These are phyloP conservation scores for Yponomeuta malinellus DNA, from an alignment of 2,888 invertebrate species.

Conservation along the genomic window DNA sequence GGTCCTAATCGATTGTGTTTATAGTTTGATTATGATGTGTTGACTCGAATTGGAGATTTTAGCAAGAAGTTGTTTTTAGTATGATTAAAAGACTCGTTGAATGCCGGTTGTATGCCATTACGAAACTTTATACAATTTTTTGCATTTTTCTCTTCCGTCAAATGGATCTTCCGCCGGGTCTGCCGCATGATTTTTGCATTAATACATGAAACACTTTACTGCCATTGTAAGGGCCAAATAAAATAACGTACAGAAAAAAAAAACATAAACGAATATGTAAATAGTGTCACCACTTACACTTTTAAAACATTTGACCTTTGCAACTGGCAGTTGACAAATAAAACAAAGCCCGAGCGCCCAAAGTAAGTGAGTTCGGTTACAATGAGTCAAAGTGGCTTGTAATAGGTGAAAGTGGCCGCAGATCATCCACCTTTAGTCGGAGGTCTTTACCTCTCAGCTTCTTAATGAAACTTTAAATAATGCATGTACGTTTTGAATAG, in stretches of 20 bases:
- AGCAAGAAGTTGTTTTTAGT: neutral
- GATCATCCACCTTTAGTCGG: neutral
- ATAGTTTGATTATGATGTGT: neutral
- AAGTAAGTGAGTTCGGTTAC: neutral
- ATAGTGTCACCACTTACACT: neutral
- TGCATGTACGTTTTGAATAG: no score
- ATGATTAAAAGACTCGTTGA: constrained; percentile 1
- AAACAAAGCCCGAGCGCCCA: neutral
- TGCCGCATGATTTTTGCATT: neutral
- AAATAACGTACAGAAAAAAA: neutral
- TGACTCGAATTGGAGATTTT: neutral
- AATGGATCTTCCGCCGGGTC: neutral
- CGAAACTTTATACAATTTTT: neutral
- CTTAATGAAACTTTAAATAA: no score
- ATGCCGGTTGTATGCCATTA: neutral
- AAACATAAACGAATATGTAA: neutral
- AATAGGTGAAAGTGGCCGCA: neutral
- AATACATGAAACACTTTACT: neutral
- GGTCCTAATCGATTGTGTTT: neutral
- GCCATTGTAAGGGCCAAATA: neutral
- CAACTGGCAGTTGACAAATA: neutral
- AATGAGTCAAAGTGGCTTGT: neutral
- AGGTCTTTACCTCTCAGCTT: neutral
- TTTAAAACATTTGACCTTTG: neutral
- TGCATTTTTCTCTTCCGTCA: neutral